Conservation (phyloP, 2,888 invertebrate species). For the Lasioglossum marginatum region DNA sequence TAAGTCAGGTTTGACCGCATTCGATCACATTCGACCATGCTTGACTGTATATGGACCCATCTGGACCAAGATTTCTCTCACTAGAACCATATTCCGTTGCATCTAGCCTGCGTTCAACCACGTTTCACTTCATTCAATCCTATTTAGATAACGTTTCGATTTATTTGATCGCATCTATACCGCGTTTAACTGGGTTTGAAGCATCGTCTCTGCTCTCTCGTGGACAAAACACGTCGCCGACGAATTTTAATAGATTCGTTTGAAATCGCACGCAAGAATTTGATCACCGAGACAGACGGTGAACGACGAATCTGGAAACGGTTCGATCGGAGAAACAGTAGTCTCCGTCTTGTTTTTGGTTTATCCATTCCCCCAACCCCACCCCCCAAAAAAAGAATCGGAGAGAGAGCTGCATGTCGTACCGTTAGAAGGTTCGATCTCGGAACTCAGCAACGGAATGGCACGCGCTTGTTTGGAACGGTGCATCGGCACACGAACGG, state of each 20-base stretch:
- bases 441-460: conserved; percentile 51
- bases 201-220: neutral
- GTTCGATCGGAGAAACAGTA: conserved; percentile 7
- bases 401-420: conserved; percentile 40
- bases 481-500: conserved; percentile 51
- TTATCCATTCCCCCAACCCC: neutral
- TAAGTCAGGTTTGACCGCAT: neutral
- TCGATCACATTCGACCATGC: neutral
- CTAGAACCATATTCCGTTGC: neutral
- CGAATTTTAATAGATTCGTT: neutral
- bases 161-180: neutral
- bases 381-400: neutral
- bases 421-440: conserved; percentile 39
- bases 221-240: neutral
- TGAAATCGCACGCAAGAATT: neutral
- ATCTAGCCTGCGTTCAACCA: neutral
- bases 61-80: neutral
- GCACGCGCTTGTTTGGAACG: conserved; percentile 55
- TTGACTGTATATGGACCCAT: neutral
- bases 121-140: neutral
- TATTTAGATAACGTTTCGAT: neutral
- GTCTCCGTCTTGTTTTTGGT: neutral
- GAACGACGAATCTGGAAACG: neutral
- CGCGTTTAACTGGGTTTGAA: neutral
- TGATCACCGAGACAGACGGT: neutral